These are phyloP conservation scores for Alethe diademata DNA, from an alignment of 2,113 vertebrate species.

Conservation along the genomic window DNA sequence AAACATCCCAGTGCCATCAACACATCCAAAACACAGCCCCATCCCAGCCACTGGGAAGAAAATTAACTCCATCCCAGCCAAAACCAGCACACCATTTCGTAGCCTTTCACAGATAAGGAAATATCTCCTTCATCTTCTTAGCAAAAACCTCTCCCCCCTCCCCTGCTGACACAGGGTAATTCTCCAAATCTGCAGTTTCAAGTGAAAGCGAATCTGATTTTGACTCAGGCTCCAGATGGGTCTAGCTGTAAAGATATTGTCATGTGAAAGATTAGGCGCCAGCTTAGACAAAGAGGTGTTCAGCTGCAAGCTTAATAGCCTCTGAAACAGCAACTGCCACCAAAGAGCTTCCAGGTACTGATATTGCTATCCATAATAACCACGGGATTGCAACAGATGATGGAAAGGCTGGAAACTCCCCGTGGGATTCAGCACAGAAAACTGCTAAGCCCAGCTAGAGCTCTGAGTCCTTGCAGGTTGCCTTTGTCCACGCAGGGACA, in stretches of 20 bases:
- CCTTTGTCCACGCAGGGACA: not conserved
- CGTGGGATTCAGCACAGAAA: not conserved
- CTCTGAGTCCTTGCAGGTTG: not conserved
- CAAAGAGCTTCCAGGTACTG: not conserved
- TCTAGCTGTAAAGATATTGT: constrained; percentile 11
- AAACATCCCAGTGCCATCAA: not conserved
- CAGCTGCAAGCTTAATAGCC: constrained; percentile 32
- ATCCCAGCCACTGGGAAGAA: not conserved
- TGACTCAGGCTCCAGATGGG: constrained; percentile 27
- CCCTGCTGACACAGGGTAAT: not conserved
- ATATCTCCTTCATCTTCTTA: not conserved
- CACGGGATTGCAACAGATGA: not conserved
- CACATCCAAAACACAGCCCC: not conserved
- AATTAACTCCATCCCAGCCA: not conserved
- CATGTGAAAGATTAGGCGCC: constrained; percentile 21
- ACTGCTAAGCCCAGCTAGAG: not conserved
- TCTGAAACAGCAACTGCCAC: constrained; percentile 6
- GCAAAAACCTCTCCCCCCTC: not conserved
- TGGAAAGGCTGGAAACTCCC: not conserved
- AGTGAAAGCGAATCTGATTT: constrained; percentile 17
- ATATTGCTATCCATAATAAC: not conserved
- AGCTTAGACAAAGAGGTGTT: constrained; percentile 41
- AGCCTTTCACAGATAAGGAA: not conserved
- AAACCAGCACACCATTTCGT: not conserved
- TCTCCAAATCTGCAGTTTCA: constrained; percentile 27